Conservation (phyloP, 92 coral and sea anemone species). For the Ricordea florida region DNA sequence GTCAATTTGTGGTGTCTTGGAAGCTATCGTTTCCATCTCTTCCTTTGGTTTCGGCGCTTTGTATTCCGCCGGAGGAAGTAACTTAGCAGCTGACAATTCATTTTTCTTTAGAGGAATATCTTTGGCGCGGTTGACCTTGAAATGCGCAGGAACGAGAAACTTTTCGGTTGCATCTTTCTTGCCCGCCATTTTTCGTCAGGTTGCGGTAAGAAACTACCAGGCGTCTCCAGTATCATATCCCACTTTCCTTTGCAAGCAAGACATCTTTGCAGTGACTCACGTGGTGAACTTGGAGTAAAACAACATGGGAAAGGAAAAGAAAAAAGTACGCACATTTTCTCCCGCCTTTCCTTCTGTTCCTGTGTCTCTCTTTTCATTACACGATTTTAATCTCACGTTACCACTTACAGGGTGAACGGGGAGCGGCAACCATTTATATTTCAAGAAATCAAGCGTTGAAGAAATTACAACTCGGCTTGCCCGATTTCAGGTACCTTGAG, state of each 20-base stretch:
- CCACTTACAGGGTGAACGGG: slow-evolving; percentile 85
- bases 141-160: slow-evolving; percentile 94
- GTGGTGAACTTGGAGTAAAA: slow-evolving; percentile 11
- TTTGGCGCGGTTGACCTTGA: slow-evolving; percentile 61
- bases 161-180: slow-evolving; percentile 18
- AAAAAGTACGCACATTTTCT: slow-evolving; percentile 59
- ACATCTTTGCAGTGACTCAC: not conserved
- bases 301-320: slow-evolving; percentile 78
- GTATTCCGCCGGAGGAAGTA: slow-evolving; percentile 83
- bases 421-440: slow-evolving; percentile 83
- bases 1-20: slow-evolving; percentile 26
- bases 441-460: slow-evolving; percentile 94
- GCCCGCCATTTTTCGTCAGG: slow-evolving; percentile 85
- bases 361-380: not conserved
- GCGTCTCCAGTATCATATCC: too few species aligned
- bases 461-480: slow-evolving; percentile 92
- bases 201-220: not conserved
- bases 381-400: not conserved
- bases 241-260: slow-evolving; percentile 37
- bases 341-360: not conserved
- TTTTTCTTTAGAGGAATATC: slow-evolving; percentile 7
- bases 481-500: slow-evolving; percentile 82
- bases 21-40: slow-evolving; percentile 1
- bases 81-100: slow-evolving; percentile 28
- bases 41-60: slow-evolving; percentile 40